A percentile compares a stretch with the other conserved stretches of the same genome.
phyloP scores from a whole-genome alignment of 2,888 invertebrate genomes.

The Steinernema scapterisci region DNA sequence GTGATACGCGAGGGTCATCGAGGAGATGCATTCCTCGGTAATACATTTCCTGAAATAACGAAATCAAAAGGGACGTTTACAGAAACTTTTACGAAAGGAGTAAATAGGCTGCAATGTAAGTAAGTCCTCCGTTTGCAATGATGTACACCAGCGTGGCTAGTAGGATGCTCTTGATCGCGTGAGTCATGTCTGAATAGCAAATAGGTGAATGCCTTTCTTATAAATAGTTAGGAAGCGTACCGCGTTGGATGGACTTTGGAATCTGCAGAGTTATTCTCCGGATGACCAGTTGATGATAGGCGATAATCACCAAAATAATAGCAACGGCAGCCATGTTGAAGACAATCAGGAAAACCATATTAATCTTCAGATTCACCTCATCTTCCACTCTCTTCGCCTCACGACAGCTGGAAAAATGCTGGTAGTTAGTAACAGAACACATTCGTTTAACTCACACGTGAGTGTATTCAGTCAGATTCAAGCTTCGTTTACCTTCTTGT shows the following conservation, averaged over 20 bases:
- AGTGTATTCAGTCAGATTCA: conserved; percentile 3
- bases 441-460: neutral
- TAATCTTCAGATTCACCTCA: conserved; percentile 13
- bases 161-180: conserved; percentile 20
- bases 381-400: conserved; percentile 23
- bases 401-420: neutral
- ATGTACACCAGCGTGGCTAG: conserved; percentile 17
- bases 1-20: conserved; percentile 29
- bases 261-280: neutral
- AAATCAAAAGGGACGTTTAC: neutral
- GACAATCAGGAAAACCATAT: conserved; percentile 9
- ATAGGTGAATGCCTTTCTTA: neutral
- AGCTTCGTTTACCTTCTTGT: conserved; percentile 1
- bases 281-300: conserved; percentile 10
- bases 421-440: neutral
- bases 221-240: neutral
- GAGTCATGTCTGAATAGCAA: conserved; percentile 16
- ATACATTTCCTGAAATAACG: neutral
- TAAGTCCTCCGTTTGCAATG: conserved; percentile 20
- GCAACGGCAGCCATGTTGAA: conserved; percentile 13
- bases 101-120: conserved; percentile 14
- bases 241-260: neutral
- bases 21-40: conserved; percentile 11
- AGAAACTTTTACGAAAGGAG: conserved; percentile 7
- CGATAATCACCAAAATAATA: neutral